Base-by-base conservation (phyloP, 1,140 invertebrate genomes). In the Luehdorfia chinensis region DNA sequence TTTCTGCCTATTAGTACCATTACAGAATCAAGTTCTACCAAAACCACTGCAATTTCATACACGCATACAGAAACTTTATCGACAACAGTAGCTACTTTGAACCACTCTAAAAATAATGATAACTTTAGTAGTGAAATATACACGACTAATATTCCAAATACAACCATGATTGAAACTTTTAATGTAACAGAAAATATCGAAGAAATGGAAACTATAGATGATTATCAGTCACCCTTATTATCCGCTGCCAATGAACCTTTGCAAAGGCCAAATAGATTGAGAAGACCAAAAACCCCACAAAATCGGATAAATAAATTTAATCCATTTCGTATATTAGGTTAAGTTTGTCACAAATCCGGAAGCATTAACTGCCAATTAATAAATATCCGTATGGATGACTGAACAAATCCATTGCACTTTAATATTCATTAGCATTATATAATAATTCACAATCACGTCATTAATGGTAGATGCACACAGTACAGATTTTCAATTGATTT, bases 271-370 rank as follows among this genome's bases (percentile, higher is more conserved):
- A 72, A 50, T 16, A 59, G 83, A 15, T 74, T 72, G 5, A 66
- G 83, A 21, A 69, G 80, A 50, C 76, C 75, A 18, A 72, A 73
- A 49, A 45, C 52, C 45, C 53, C 50, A 41, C 60, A 47, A 18
- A 76, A 66, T 49, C 61, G 66, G 52, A 47, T 37, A 36, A 80
- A 73, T 55, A 84, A 81, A 62, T 86, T 86, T 37, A 86, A 83
- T 55, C 83, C 79, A 41, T 81, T 86, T 54, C 79, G 83, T 32
- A 86, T 86, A 47, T 69, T 86, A 76, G 83, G 83, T 67, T 86
- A 84, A 56, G 39, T 14, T 3, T 14, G 47, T 39, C 23, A 39
- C 36, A 34, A 9, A 18, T 51, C 16, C 46, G 54, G 14, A 47
- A 43, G n/a, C 58, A 47, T 55, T 50, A 62, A 74, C 68, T 78